Percentiles rank a stretch among this genome's conserved stretches.
phyloP scores from a whole-genome alignment of 92 coral and sea anemone genomes.

The Plumapathes pennacea region DNA sequence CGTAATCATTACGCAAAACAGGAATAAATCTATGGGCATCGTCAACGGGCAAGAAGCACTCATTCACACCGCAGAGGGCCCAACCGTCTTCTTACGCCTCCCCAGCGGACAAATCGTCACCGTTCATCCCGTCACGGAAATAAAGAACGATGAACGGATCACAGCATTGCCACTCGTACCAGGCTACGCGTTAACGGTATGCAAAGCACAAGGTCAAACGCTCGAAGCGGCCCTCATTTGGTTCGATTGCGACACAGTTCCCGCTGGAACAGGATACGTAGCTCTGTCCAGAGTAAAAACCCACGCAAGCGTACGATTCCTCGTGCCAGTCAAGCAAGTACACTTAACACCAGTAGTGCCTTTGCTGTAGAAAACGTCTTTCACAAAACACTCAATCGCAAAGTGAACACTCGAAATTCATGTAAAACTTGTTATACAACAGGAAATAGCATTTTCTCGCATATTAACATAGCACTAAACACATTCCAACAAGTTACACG shows the following conservation, averaged over 20 bases:
- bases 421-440: too few relatives aligned
- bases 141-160: background rate
- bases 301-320: too few relatives aligned
- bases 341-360: too few relatives aligned
- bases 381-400: too few relatives aligned
- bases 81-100: background rate
- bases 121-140: slow-evolving; percentile 7
- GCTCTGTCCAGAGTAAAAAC: slow-evolving; percentile 12
- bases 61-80: background rate
- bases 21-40: slow-evolving; percentile 8
- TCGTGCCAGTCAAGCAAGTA: too few relatives aligned
- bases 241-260: slow-evolving; percentile 12
- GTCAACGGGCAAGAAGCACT: slow-evolving; percentile 26
- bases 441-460: too few relatives aligned
- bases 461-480: too few relatives aligned
- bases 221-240: slow-evolving; percentile 1
- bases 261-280: slow-evolving; percentile 21
- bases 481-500: too few relatives aligned
- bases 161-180: slow-evolving; percentile 3
- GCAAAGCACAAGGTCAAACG: slow-evolving; percentile 45
- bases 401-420: too few relatives aligned
- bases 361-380: too few relatives aligned
- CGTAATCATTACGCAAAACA: slow-evolving; percentile 2
- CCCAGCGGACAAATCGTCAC: background rate
- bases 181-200: slow-evolving; percentile 26